phyloP scores from a whole-genome alignment of 2,797 vertebrate species.

The Acropternis orthonyx region DNA sequence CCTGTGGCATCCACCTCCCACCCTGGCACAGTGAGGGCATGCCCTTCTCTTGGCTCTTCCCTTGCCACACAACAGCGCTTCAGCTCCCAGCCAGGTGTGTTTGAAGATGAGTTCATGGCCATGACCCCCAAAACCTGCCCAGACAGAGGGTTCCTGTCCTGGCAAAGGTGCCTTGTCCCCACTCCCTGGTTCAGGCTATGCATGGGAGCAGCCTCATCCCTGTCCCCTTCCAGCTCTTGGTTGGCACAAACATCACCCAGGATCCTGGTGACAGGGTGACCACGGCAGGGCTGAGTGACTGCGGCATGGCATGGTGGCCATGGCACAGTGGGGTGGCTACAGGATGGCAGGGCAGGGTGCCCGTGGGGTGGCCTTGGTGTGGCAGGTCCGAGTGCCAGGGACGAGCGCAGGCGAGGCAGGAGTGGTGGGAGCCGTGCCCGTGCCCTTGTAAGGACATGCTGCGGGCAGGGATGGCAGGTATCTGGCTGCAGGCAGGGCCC shows the following conservation, averaged over 20 bases:
- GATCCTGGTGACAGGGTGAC: background rate
- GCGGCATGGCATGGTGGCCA: background rate
- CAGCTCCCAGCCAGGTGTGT: background rate
- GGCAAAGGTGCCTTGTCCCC: background rate
- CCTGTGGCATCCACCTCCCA: background rate
- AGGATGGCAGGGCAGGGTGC: background rate
- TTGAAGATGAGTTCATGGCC: background rate
- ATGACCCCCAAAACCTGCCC: background rate
- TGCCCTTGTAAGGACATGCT: conserved; percentile 56
- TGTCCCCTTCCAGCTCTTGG: background rate
- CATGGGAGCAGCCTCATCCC: background rate
- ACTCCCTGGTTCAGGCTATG: background rate
- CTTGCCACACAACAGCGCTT: rapidly evolving
- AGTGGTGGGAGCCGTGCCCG: background rate
- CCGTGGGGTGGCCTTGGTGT: background rate
- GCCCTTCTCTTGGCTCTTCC: background rate
- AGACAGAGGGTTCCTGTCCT: rapidly evolving
- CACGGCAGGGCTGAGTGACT: rapidly evolving
- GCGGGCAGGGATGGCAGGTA: background rate
- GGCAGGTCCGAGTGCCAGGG: background rate
- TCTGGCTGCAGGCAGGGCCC: background rate
- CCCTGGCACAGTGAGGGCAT: background rate
- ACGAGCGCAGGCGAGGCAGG: background rate
- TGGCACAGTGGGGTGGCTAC: background rate
- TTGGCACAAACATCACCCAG: rapidly evolving